Evolutionary conservation across 2,888 invertebrate species (phyloP).

Genomic region (Agrotis ipsilon): DNA sequence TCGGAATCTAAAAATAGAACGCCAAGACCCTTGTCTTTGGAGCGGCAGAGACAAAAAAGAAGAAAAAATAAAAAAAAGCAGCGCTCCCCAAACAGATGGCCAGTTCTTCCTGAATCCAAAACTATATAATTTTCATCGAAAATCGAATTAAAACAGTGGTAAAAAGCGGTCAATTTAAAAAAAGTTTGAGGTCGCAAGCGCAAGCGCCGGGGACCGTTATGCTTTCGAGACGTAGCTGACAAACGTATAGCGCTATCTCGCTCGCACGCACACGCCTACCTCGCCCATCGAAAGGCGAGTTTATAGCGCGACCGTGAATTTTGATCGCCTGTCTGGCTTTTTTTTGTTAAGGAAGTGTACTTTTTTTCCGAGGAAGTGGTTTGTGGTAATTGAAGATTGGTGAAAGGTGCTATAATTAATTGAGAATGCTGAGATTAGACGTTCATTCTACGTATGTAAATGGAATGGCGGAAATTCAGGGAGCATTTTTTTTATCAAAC

Average conservation of each 20-base stretch:
- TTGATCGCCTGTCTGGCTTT: constrained; percentile 79
- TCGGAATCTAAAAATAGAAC: constrained; percentile 67
- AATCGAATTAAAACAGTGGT: constrained; percentile 79
- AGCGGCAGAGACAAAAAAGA: constrained; percentile 29
- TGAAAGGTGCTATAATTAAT: constrained; percentile 50
- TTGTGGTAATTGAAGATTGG: constrained; percentile 40
- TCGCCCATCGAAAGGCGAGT: constrained; percentile 78
- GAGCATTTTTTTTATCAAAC: constrained; percentile 6
- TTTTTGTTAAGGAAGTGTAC: constrained; percentile 45
- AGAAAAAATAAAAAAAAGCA: constrained; percentile 29
- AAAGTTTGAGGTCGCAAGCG: constrained; percentile 79
- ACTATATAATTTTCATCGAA: constrained; percentile 76
- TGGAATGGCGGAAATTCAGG: neutral
- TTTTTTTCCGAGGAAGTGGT: constrained; percentile 40
- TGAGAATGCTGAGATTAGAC: constrained; percentile 24
- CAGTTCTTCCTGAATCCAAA: constrained; percentile 66
- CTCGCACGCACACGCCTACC: constrained; percentile 83
- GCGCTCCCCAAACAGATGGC: constrained; percentile 59
- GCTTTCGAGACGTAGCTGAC: constrained; percentile 64
- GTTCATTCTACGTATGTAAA: constrained; percentile 3
- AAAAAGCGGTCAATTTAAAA: constrained; percentile 77
- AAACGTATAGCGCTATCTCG: constrained; percentile 70
- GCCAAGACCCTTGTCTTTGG: constrained; percentile 31
- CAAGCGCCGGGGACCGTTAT: constrained; percentile 83
- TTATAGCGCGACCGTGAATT: constrained; percentile 69